phyloP scores from a whole-genome alignment of 2,113 vertebrate species.

The Donacobius atricapilla region DNA sequence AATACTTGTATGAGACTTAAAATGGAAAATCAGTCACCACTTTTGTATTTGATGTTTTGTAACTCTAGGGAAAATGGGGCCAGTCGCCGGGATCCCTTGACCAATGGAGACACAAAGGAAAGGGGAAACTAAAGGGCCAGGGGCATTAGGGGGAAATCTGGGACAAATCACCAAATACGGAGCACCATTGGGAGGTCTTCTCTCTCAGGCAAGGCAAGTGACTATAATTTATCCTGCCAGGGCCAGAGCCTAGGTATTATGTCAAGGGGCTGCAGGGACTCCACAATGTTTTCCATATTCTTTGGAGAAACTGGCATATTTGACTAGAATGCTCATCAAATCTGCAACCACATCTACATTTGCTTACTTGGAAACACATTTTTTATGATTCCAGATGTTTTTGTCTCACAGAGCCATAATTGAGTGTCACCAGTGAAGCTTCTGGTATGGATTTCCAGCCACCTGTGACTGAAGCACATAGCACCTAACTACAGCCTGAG shows the following conservation, averaged over 20 bases:
- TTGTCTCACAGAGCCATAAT: fast-evolving
- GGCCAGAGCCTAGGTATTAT: no score
- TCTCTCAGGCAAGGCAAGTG: no score
- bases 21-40: neutral
- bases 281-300: neutral
- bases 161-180: no score
- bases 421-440: neutral
- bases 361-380: neutral
- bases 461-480: neutral
- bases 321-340: neutral
- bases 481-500: neutral
- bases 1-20: neutral
- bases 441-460: neutral
- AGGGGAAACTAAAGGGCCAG: no score
- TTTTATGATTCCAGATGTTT: neutral
- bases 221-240: no score
- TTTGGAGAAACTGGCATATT: neutral
- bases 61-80: no score
- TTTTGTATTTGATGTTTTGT: neutral
- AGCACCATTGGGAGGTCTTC: no score
- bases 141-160: no score
- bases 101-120: no score
- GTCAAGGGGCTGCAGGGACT: no score
- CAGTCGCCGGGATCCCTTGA: no score
- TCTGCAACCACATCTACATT: neutral